Percentiles rank a stretch among this genome's conserved stretches.
Evolutionary conservation across 2,113 vertebrate species (phyloP).

Genomic region (Podarcis raffonei): DNA sequence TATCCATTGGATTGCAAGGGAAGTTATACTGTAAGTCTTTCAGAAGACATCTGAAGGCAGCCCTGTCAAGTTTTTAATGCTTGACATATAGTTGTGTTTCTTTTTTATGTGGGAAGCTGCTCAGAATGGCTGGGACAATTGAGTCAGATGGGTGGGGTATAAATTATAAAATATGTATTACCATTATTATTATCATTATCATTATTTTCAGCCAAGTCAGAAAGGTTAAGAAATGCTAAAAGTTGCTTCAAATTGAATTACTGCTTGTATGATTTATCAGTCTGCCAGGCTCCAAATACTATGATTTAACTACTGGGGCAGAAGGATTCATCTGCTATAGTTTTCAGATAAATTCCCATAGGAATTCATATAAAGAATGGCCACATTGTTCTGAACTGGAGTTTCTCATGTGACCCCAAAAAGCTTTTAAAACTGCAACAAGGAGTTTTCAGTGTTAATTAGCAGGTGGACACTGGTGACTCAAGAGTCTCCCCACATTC

Average conservation of each 20-base stretch:
- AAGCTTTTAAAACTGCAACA: conserved; percentile 36
- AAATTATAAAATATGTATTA: too few relatives aligned
- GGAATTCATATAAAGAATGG: not conserved
- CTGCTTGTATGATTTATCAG: not conserved
- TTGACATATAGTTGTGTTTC: too few relatives aligned
- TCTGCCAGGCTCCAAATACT: not conserved
- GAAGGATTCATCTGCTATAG: not conserved
- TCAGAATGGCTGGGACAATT: too few relatives aligned
- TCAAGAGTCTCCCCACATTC: not conserved
- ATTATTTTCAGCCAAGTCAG: not conserved
- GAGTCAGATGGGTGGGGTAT: too few relatives aligned
- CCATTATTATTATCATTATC: too few relatives aligned
- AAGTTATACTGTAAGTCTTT: not conserved
- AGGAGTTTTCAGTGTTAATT: conserved; percentile 39
- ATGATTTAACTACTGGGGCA: not conserved
- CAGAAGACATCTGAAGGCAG: too few relatives aligned
- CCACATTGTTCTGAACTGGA: not conserved
- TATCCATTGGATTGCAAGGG: not conserved
- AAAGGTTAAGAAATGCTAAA: not conserved
- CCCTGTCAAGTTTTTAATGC: too few relatives aligned
- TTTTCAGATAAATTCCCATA: not conserved
- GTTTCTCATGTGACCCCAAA: conserved; percentile 37
- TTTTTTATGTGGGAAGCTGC: too few relatives aligned
- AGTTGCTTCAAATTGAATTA: not conserved
- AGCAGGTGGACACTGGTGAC: conserved; percentile 39